Evolutionary conservation across 2,888 invertebrate genomes (phyloP).

Genomic region (Apamea monoglypha): DNA sequence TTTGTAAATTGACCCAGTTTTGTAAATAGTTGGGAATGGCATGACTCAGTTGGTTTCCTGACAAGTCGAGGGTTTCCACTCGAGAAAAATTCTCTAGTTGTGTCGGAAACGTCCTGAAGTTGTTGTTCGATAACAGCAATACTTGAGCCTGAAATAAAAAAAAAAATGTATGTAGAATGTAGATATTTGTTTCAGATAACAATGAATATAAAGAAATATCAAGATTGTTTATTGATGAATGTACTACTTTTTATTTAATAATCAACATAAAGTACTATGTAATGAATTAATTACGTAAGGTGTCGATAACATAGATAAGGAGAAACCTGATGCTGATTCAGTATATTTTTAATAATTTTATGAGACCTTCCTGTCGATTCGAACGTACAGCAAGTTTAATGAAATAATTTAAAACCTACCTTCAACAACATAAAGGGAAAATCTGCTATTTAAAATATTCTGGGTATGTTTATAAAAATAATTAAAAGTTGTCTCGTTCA

Average conservation of each 20-base stretch:
- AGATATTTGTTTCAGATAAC: background rate
- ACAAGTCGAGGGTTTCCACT: slow-evolving; percentile 86
- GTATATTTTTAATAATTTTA: background rate
- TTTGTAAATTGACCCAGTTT: slow-evolving; percentile 87
- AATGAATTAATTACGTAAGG: background rate
- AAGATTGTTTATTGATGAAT: background rate
- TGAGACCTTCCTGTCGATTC: background rate
- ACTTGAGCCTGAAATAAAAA: slow-evolving; percentile 90
- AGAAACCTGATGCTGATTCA: background rate
- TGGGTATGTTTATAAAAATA: background rate
- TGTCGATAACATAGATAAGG: slow-evolving; percentile 11
- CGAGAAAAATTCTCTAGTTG: slow-evolving; percentile 86
- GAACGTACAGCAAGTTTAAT: background rate
- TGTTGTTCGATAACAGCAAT: slow-evolving; percentile 92
- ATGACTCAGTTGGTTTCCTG: slow-evolving; percentile 88
- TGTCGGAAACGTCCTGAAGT: slow-evolving; percentile 89
- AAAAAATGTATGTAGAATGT: background rate
- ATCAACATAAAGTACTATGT: background rate
- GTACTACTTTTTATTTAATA: background rate
- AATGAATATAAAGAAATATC: background rate
- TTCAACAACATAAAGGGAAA: background rate
- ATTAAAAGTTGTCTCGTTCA: background rate
- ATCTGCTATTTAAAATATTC: background rate
- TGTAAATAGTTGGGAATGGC: slow-evolving; percentile 85
- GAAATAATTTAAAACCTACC: background rate